Evolutionary conservation across 1,140 invertebrate genomes (phyloP).

Genomic region (Grapholita molesta): DNA sequence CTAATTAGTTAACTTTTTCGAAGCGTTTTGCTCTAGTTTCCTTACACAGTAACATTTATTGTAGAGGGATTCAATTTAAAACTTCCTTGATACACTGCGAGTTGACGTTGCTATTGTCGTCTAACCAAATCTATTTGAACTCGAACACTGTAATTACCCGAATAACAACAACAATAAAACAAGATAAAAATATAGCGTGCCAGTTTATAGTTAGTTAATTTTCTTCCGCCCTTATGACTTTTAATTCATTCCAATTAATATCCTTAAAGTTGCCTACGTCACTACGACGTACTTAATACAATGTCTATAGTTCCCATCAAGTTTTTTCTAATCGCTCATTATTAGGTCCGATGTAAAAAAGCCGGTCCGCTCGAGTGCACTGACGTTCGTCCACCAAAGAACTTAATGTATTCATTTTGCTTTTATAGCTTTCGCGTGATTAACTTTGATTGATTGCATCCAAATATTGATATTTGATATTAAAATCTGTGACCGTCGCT

Average conservation of each 20-base stretch:
- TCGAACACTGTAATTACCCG: not conserved
- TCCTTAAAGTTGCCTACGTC: conserved; percentile 22
- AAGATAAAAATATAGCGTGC: not conserved
- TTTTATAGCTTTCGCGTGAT: conserved; percentile 76
- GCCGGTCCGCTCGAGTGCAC: conserved; percentile 48
- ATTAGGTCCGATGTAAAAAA: conserved; percentile 58
- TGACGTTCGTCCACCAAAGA: conserved; percentile 50
- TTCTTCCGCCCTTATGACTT: conserved; percentile 15
- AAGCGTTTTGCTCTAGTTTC: conserved; percentile 21
- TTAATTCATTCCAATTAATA: conserved; percentile 23
- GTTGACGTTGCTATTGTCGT: no score
- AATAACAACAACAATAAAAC: not conserved
- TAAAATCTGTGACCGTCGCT: conserved; percentile 43
- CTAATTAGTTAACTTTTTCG: conserved; percentile 48
- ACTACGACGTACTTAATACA: conserved; percentile 21
- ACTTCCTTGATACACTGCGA: no score
- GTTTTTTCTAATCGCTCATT: conserved; percentile 67
- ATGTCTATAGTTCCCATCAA: conserved; percentile 23
- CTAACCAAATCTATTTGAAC: not conserved
- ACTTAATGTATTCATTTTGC: conserved; percentile 73
- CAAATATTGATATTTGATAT: conserved; percentile 74
- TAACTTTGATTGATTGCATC: conserved; percentile 76
- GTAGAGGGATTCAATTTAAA: not conserved
- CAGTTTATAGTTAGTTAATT: conserved; percentile 12
- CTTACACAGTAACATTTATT: conserved; percentile 12